Conservation (phyloP, 1,140 invertebrate species). For the Tetragonula clypearis region DNA sequence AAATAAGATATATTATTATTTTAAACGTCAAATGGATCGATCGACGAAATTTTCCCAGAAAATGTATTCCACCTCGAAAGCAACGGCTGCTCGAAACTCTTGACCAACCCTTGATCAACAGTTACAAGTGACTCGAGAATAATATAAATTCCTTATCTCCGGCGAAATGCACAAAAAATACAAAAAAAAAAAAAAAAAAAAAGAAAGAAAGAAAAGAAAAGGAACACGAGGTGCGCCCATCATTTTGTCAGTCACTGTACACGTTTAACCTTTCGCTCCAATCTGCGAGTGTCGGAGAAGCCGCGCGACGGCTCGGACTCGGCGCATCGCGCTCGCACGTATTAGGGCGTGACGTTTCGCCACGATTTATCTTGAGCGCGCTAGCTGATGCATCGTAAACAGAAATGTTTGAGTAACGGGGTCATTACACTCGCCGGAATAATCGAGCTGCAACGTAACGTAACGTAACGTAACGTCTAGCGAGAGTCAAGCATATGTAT, state of each 20-base stretch:
- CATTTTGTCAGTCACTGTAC: not conserved
- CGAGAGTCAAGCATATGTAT: not conserved
- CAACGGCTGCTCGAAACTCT: too few species aligned
- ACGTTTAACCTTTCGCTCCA: not conserved
- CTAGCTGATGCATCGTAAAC: constrained; percentile 55
- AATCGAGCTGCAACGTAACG: constrained; percentile 44
- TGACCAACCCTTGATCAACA: too few species aligned
- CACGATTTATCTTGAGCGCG: constrained; percentile 45
- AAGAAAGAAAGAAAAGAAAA: too few species aligned
- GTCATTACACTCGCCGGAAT: constrained; percentile 54
- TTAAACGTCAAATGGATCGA: too few species aligned
- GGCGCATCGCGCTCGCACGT: constrained; percentile 4
- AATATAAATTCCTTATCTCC: too few species aligned
- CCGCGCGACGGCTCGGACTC: not conserved
- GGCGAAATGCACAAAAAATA: too few species aligned
- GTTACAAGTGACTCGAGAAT: too few species aligned
- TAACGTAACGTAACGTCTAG: constrained; percentile 42
- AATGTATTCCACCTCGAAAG: too few species aligned
- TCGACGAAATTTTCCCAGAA: too few species aligned
- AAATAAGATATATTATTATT: too few species aligned
- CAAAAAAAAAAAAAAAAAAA: too few species aligned
- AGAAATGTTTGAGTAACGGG: constrained; percentile 55
- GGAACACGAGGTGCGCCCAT: not conserved
- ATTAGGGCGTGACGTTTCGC: constrained; percentile 28
- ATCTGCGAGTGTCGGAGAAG: too few species aligned